Percentiles rank a stretch among this genome's conserved stretches.
Conservation (phyloP, 2,797 vertebrate genomes). For the Gobionotothen gibberifrons region DNA sequence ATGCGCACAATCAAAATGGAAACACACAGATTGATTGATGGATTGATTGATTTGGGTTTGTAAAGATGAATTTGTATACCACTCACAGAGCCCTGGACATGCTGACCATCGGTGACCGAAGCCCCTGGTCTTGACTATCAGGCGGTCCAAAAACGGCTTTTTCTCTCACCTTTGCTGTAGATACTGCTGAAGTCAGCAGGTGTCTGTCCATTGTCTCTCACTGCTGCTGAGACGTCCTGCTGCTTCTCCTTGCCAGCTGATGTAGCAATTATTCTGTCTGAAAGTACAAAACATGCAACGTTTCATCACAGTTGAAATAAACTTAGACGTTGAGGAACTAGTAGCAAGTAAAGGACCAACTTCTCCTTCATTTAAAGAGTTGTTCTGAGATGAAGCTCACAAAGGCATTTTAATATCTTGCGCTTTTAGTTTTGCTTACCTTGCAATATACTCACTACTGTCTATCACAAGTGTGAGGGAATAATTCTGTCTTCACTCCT, state of each 20-base stretch:
- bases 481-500: no score
- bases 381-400: no score
- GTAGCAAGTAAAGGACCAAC: background rate
- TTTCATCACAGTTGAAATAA: background rate
- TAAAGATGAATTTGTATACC: background rate
- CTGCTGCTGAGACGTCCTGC: slow-evolving; percentile 16
- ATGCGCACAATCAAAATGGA: no score
- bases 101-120: no score
- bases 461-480: no score
- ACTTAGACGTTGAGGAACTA: background rate
- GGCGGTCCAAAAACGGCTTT: background rate
- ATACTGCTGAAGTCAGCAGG: slow-evolving; percentile 72
- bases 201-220: background rate
- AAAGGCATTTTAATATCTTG: no score
- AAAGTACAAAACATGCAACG: background rate
- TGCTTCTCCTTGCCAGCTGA: slow-evolving; percentile 24
- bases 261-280: slow-evolving; percentile 34
- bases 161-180: slow-evolving; percentile 74
- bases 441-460: no score
- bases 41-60: no score
- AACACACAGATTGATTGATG: no score
- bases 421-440: no score
- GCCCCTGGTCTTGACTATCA: background rate
- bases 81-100: background rate
- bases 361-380: background rate